phyloP scores from a whole-genome alignment of 2,888 invertebrate genomes.

The Caenorhabditis sp. region DNA sequence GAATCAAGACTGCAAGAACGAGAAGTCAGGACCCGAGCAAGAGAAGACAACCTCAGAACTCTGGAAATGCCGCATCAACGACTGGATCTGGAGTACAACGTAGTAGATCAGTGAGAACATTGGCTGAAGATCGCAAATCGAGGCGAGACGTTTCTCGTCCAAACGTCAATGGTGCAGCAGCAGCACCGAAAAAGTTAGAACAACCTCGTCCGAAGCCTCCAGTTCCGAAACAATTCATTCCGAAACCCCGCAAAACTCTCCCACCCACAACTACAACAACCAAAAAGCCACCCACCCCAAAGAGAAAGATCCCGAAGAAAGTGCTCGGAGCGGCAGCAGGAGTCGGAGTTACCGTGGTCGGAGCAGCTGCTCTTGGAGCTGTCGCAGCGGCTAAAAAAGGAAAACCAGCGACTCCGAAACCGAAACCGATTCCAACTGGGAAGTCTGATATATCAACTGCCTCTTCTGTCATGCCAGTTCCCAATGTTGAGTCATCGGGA shows the following conservation, averaged over 20 bases:
- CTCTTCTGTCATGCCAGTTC: constrained; percentile 56
- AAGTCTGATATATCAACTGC: constrained; percentile 32
- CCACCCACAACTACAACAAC: constrained; percentile 9
- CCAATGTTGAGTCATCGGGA: constrained; percentile 29
- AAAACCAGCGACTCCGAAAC: constrained; percentile 36
- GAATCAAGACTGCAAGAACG: constrained; percentile 64
- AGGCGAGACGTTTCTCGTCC: constrained; percentile 19
- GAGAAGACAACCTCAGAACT: constrained; percentile 22
- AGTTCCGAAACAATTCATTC: constrained; percentile 4
- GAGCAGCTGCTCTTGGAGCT: constrained; percentile 41
- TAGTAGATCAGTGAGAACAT: constrained; percentile 49
- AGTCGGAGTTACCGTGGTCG: constrained; percentile 38
- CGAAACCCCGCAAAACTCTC: constrained; percentile 5
- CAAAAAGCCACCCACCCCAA: constrained; percentile 55
- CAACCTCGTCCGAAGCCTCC: constrained; percentile 33
- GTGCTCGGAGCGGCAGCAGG: constrained; percentile 42
- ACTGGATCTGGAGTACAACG: constrained; percentile 28
- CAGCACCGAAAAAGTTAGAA: constrained; percentile 30
- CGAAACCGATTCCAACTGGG: constrained; percentile 45
- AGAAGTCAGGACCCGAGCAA: constrained; percentile 60
- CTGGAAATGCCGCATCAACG: background rate
- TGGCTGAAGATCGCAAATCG: constrained; percentile 47
- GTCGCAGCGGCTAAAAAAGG: constrained; percentile 29
- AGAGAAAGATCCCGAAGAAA: constrained; percentile 30
- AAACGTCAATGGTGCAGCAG: constrained; percentile 1